phyloP scores from a whole-genome alignment of 1,140 invertebrate species.

The Orchesella cincta region DNA sequence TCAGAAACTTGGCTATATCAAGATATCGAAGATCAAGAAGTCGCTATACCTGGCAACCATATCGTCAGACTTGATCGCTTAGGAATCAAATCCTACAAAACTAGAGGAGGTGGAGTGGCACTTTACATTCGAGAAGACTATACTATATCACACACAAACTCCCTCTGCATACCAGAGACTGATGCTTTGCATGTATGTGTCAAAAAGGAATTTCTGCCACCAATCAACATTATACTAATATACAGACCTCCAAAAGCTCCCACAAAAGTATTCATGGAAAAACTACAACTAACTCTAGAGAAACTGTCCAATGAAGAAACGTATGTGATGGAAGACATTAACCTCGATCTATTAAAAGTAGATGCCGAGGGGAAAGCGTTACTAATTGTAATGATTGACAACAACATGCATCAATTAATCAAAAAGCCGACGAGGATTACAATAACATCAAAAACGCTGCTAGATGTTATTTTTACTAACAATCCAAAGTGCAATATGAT shows the following conservation, averaged over 20 bases:
- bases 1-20: background rate
- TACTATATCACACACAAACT: background rate
- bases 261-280: background rate
- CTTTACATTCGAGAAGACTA: background rate
- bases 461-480: background rate
- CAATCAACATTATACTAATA: background rate
- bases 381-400: background rate
- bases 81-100: background rate
- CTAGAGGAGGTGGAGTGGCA: background rate
- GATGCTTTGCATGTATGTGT: background rate
- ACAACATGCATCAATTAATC: background rate
- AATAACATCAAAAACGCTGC: background rate
- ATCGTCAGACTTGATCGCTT: background rate
- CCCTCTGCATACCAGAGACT: background rate
- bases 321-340: background rate
- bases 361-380: no score
- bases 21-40: background rate
- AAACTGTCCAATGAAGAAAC: background rate
- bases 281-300: background rate
- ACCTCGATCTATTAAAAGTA: background rate
- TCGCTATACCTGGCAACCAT: background rate
- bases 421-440: background rate
- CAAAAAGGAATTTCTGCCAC: background rate
- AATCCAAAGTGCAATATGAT: background rate
- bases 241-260: background rate